phyloP scores from a whole-genome alignment of 92 coral and sea anemone species.

The Metridium senile region DNA sequence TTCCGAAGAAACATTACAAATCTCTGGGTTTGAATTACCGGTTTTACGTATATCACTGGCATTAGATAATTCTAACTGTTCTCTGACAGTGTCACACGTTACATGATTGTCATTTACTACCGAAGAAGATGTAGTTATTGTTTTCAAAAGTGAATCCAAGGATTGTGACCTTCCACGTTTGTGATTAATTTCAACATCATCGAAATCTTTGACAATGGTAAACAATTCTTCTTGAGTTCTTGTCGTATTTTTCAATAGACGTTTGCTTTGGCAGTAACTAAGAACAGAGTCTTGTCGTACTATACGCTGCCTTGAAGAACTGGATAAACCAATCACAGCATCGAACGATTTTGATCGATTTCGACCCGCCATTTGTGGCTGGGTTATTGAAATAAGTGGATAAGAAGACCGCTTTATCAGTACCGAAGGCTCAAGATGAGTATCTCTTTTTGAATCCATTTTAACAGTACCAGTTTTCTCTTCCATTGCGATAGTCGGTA shows the following conservation, averaged over 20 bases:
- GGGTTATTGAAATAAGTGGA: background rate
- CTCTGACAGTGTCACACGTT: background rate
- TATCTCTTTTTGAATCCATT: background rate
- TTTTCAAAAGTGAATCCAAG: background rate
- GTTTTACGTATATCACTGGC: background rate
- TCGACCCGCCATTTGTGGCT: background rate
- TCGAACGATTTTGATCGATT: background rate
- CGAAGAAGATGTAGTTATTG: background rate
- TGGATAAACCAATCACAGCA: background rate
- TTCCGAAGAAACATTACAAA: background rate
- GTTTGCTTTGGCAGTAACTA: background rate
- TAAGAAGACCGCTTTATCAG: background rate
- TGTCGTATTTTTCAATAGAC: background rate
- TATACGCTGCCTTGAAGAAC: background rate
- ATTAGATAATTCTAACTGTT: too few species aligned
- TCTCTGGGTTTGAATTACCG: background rate
- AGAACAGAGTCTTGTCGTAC: background rate
- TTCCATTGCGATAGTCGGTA: background rate
- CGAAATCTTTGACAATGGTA: conserved; percentile 14
- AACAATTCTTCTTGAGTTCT: conserved; percentile 9
- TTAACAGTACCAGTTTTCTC: conserved; percentile 2
- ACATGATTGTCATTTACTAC: background rate
- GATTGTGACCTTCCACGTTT: background rate
- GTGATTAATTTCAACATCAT: conserved; percentile 1
- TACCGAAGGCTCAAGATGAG: background rate